Percentiles rank a stretch among this genome's conserved stretches.
Conservation (phyloP, 2,797 vertebrate species). For the Lateolabrax maculatus region DNA sequence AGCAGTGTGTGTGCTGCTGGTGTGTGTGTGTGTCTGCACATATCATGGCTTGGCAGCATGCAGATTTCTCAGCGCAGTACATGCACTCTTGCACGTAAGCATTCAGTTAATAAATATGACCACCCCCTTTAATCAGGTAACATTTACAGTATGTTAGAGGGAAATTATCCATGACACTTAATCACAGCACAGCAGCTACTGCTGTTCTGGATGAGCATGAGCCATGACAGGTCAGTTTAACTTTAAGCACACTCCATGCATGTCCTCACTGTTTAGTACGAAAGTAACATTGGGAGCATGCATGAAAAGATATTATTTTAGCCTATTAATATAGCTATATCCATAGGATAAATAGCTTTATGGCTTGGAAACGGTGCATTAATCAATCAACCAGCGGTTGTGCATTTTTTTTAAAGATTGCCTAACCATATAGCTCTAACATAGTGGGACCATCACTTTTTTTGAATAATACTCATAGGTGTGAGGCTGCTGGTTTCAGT, state of each 20-base stretch:
- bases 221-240: neutral
- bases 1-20: neutral
- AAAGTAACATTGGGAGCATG: neutral
- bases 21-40: slow-evolving; percentile 28
- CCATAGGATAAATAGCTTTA: neutral
- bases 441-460: neutral
- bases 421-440: too few species aligned
- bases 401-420: neutral
- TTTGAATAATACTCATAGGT: neutral
- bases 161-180: slow-evolving; percentile 18
- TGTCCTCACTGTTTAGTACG: neutral
- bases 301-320: neutral
- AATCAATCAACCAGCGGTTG: too few species aligned
- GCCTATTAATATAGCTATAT: neutral
- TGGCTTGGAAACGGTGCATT: neutral
- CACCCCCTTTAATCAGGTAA: slow-evolving; percentile 15
- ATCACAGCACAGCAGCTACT: neutral
- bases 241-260: neutral
- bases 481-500: neutral
- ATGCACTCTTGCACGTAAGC: slow-evolving; percentile 18
- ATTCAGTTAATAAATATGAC: neutral
- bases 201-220: slow-evolving; percentile 12
- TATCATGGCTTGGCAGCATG: slow-evolving; percentile 26
- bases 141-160: slow-evolving; percentile 1
- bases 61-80: slow-evolving; percentile 22